phyloP scores from a whole-genome alignment of 2,113 vertebrate species.

The Arvicanthis niloticus region DNA sequence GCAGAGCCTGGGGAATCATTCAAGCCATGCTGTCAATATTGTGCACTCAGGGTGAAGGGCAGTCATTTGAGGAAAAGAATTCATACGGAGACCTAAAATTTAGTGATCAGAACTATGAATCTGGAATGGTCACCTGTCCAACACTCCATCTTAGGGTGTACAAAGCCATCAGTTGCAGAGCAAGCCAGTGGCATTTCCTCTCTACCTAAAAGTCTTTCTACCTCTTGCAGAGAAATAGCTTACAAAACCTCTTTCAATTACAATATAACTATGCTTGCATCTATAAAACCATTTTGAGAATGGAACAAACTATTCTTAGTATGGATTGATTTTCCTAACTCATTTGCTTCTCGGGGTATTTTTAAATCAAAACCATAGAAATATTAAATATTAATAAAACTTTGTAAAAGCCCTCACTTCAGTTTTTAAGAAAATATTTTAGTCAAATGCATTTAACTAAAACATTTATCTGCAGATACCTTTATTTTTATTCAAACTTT shows the following conservation, averaged over 20 bases:
- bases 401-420: constrained; percentile 69
- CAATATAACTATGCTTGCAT: neutral
- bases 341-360: constrained; percentile 70
- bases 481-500: constrained; percentile 81
- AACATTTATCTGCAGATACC: constrained; percentile 79
- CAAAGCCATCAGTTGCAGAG: neutral
- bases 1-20: neutral
- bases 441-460: constrained; percentile 77
- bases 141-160: neutral
- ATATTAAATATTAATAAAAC: constrained; percentile 74
- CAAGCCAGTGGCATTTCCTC: neutral
- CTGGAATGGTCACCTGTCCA: neutral
- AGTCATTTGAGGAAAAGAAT: constrained; percentile 38
- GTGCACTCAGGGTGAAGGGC: neutral
- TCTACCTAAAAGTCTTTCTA: neutral
- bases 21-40: neutral
- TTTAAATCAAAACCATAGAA: constrained; percentile 73
- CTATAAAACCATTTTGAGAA: constrained; percentile 70
- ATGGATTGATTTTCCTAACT: constrained; percentile 73
- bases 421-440: constrained; percentile 79
- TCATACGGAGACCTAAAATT: neutral
- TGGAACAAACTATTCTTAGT: constrained; percentile 60
- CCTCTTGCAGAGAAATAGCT: neutral
- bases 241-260: constrained; percentile 2
- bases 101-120: constrained; percentile 38